Base-by-base conservation (phyloP, 2,888 invertebrate genomes). In the Hydriomena furcata region DNA sequence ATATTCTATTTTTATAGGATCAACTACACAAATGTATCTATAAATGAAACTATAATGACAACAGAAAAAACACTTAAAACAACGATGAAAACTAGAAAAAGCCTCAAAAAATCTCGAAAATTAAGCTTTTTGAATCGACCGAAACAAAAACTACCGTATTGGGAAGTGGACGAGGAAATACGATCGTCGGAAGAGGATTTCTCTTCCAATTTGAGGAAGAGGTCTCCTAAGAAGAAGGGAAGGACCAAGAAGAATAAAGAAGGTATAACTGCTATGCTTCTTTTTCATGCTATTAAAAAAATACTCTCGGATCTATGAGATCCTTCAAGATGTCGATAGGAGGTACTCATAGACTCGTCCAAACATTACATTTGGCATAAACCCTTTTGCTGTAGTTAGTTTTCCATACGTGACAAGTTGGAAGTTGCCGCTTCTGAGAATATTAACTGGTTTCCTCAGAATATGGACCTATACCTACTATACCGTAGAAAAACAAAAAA, bases 141-240 rank as follows among this genome's bases (percentile, higher is more conserved):
- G 23, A 69, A 59, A 7, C 66, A 68, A 0, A 64, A 58, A 27
- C 63, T 55, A 1, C 46, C 58, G 0, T 63, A 65, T 25, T 58
- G 65, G 38, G 63, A 52, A 0, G 60, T 51, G 0, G 66, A 62
- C 2, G 64, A 71, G 0, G 74, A 81, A 0, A 21, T 67, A 0
- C 46, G 32, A 1, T 75, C 78, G 0, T 70, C 71, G 0, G 83
- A 81, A 50, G 81, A 82, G 40, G 77, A 79, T 17, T 66, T 74
- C 7, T 71, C 76, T 2, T 60, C 62, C 0, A 76, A 73, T 53
- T 41, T 71, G 24, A 74, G 58, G 53, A 77, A 70, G 38, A 61
- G 68, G 1, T 64, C 68, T 0, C 55, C 65, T 0, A 68, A 58
- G 10, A 71, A 61, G 13, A 61, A 57, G 23, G 60, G 24, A 21